A percentile compares a stretch with the other conserved stretches of the same genome.
Conservation (phyloP, 2,797 vertebrate species). For the Coregonus suidteri region DNA sequence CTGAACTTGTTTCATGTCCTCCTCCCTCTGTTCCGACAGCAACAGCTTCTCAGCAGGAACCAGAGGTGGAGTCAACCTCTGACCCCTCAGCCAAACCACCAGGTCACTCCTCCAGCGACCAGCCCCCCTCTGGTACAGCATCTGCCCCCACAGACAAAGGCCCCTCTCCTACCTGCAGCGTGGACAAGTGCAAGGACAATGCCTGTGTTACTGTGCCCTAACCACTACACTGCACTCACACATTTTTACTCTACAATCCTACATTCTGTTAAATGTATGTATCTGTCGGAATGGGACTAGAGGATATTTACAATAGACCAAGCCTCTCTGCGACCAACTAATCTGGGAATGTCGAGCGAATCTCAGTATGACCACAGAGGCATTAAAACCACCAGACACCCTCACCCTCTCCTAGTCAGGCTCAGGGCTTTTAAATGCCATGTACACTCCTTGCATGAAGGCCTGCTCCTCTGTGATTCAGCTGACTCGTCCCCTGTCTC, state of each 20-base stretch:
- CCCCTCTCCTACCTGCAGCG: slow-evolving; percentile 67
- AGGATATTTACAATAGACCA: not conserved
- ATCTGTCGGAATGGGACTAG: not conserved
- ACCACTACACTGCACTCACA: slow-evolving; percentile 57
- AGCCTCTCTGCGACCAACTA: slow-evolving; percentile 9
- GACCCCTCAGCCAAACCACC: slow-evolving; percentile 83
- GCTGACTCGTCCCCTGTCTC: slow-evolving; percentile 48
- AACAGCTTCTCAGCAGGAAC: slow-evolving; percentile 91
- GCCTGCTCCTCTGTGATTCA: slow-evolving; percentile 57
- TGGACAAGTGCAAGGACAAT: slow-evolving; percentile 90
- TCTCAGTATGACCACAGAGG: slow-evolving; percentile 18
- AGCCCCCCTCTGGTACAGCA: slow-evolving; percentile 74
- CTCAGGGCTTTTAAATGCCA: slow-evolving; percentile 31
- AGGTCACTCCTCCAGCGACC: slow-evolving; percentile 78
- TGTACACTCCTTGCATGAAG: slow-evolving; percentile 24
- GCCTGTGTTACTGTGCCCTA: slow-evolving; percentile 85
- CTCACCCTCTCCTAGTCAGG: slow-evolving; percentile 16
- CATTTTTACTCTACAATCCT: slow-evolving; percentile 14
- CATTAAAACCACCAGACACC: not conserved
- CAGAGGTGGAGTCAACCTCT: slow-evolving; percentile 82
- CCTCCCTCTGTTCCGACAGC: slow-evolving; percentile 68
- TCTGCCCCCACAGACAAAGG: slow-evolving; percentile 86
- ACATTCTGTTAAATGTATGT: slow-evolving; percentile 24
- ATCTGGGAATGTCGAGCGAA: slow-evolving; percentile 16
- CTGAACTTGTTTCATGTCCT: not conserved